Evolutionary conservation across 2,113 vertebrate genomes (phyloP), one percentile per base, ranked within the genome.

Genomic region (Rhinoderma darwinii): DNA sequence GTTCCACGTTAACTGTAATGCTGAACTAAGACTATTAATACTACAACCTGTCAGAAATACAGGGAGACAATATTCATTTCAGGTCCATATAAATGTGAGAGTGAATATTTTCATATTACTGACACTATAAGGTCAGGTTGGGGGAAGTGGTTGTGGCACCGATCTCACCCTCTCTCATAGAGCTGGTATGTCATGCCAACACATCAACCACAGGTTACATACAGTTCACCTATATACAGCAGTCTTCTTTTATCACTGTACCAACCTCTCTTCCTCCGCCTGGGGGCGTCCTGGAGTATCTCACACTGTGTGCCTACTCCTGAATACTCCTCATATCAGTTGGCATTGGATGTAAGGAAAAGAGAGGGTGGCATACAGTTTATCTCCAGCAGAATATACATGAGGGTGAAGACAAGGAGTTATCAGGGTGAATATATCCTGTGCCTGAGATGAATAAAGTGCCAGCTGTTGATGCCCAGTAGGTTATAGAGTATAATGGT

Each of bases 111-210:
- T 54, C 3, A 8, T 44, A 15, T 47, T 7, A 76, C n/a, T 76
- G 39, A 30, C 30, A 41, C 30, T 54, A 61, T 25, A 61, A 76
- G 83, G 37, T 76, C 70, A 84, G 22, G 47, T 18, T 32, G 22
- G 14, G 68, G 83, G 83, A 84, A 84, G 83, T 75, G 83, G 83
- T 84, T 84, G 9, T 32, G 81, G 63, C 30, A 56, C 32, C 32
- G 12, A 61, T 59, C 66, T 74, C 41, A 83, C n/a, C 47, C 70
- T n/a, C 27, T 84, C 35, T 75, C 50, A 75, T 37, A 51, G 27
- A 15, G 7, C 51, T 54, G 35, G 63, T 56, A 68, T 51, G 30
- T 83, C 41, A 37, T 35, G 27, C 41, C 50, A 56, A 39, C 47
- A 43, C 82, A 50, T 75, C n/a, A 59, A 41, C 70, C 72, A 56